Evolutionary conservation across 2,797 vertebrate species (phyloP).

Genomic region (Scyliorhinus canicula): DNA sequence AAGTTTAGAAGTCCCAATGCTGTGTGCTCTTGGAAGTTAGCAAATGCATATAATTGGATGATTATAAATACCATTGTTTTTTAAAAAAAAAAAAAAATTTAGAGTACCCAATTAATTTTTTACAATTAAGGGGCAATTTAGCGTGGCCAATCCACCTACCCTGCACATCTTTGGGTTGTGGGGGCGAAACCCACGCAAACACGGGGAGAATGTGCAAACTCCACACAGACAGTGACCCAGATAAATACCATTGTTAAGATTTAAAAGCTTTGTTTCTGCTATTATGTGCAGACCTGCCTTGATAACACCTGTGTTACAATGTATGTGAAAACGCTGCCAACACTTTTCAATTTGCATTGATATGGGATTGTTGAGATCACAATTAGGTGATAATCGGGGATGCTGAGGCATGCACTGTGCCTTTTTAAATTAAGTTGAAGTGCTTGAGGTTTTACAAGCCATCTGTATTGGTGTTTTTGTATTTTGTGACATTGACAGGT

Average conservation of each 20-base stretch:
- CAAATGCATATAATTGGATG: neutral
- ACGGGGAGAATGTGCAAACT: no score
- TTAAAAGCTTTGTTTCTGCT: neutral
- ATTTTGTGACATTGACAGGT: constrained; percentile 30
- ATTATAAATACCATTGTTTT: constrained; percentile 10
- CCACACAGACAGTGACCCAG: no score
- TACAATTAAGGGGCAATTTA: no score
- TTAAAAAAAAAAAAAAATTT: no score
- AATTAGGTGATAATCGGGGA: constrained; percentile 10
- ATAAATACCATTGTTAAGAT: neutral
- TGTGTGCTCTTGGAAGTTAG: neutral
- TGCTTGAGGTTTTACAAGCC: constrained; percentile 14
- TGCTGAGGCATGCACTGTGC: constrained; percentile 35
- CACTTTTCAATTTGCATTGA: constrained; percentile 32
- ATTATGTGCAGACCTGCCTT: neutral
- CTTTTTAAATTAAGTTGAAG: constrained; percentile 37
- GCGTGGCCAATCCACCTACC: no score
- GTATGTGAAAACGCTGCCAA: constrained; percentile 15
- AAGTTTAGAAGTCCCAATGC: neutral
- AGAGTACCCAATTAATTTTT: no score
- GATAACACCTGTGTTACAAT: constrained; percentile 9
- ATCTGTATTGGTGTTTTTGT: constrained; percentile 34
- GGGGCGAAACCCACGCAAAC: no score
- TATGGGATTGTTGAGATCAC: constrained; percentile 21
- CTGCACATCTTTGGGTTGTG: no score